Conservation (phyloP, 1,140 invertebrate genomes). For the Eumeta japonica region DNA sequence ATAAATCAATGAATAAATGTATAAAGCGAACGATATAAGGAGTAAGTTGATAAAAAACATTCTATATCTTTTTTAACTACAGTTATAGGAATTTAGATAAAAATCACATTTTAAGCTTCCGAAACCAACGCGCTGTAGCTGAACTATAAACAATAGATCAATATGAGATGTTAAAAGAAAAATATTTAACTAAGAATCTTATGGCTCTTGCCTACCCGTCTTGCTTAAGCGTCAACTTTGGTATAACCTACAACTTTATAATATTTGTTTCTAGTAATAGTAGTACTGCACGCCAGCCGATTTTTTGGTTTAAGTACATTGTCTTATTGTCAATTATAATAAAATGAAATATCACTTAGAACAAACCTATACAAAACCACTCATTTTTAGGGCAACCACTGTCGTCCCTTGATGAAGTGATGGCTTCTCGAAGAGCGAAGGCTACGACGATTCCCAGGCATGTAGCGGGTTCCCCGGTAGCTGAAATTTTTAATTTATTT, state of each 20-base stretch:
- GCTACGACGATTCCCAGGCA: slow-evolving; percentile 65
- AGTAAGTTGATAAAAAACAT: too few relatives aligned
- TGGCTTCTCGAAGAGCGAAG: slow-evolving; percentile 71
- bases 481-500: too few relatives aligned
- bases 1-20: too few relatives aligned
- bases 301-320: not conserved
- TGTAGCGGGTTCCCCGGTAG: slow-evolving; percentile 74
- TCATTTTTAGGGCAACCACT: slow-evolving; percentile 34
- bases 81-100: too few relatives aligned
- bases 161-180: too few relatives aligned
- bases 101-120: too few relatives aligned
- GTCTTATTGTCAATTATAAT: not conserved
- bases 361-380: slow-evolving; percentile 52
- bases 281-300: not conserved
- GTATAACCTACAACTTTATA: not conserved
- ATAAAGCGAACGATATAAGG: too few relatives aligned
- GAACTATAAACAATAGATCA: too few relatives aligned
- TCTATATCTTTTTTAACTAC: too few relatives aligned
- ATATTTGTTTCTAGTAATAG: not conserved
- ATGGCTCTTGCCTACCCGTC: too few relatives aligned
- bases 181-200: too few relatives aligned
- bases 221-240: not conserved
- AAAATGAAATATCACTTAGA: not conserved
- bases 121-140: too few relatives aligned
- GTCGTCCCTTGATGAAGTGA: slow-evolving; percentile 63